These are phyloP conservation scores for Rafetus swinhoei DNA, from an alignment of 2,113 vertebrate genomes.

Conservation along the genomic window DNA sequence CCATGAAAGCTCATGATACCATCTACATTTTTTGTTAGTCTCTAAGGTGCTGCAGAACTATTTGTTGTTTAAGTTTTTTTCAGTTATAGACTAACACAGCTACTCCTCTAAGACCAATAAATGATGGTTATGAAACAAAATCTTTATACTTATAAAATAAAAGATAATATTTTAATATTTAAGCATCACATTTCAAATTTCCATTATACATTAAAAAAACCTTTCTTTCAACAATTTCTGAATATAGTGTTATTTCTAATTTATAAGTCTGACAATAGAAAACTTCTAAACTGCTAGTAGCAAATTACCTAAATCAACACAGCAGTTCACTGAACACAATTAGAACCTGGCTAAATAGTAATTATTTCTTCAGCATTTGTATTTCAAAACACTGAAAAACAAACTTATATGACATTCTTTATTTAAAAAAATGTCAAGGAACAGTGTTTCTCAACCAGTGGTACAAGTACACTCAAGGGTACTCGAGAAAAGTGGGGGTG, in stretches of 20 bases:
- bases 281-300: not conserved
- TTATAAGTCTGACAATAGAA: not conserved
- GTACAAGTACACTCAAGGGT: too few relatives aligned
- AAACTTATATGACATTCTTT: not conserved
- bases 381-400: slow-evolving; percentile 11
- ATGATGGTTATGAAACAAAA: not conserved
- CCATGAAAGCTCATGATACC: too few relatives aligned
- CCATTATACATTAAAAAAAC: not conserved
- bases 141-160: not conserved
- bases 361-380: slow-evolving; percentile 6
- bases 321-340: slow-evolving; percentile 15
- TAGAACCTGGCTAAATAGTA: slow-evolving; percentile 12
- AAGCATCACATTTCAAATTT: not conserved
- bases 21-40: too few relatives aligned
- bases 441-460: too few relatives aligned
- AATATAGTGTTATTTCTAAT: not conserved
- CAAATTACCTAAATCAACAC: slow-evolving; percentile 14
- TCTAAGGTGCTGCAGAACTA: too few relatives aligned
- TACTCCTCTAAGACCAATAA: too few relatives aligned
- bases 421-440: too few relatives aligned
- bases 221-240: not conserved
- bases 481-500: too few relatives aligned
- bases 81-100: too few relatives aligned
- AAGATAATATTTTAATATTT: not conserved
- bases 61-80: too few relatives aligned